Base-by-base conservation (phyloP, 2,888 invertebrate genomes). In the Ochropacha duplaris region DNA sequence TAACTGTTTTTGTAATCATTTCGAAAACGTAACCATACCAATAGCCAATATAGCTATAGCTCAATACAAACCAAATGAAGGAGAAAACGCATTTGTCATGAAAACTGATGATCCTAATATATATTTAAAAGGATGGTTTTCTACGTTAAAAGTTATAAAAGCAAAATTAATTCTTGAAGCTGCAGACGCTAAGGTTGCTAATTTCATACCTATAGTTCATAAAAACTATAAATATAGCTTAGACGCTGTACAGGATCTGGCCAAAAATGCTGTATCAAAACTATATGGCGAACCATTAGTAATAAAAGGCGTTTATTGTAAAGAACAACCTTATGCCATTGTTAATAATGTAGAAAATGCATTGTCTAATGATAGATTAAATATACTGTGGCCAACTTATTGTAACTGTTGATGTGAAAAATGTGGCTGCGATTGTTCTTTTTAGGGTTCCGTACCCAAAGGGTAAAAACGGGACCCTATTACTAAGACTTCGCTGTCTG, bases 161-260 rank as follows among this genome's bases (percentile, higher is more conserved):
- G 67, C 62, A 0, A 69, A 68, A 62, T 5, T 76, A 0, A 59
- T 61, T 24, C 12, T 76, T 0, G 73, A 69, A 57, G 58, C 61
- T 1, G 59, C 58, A 22, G 64, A 71, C 22, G 9, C 58, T 3
- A 39, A 59, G 3, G 66, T 69, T 0, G 62, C 55, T 0, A 76
- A 76, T 50, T 74, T 76, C 1, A 62, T 73, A 55, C 73, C 75
- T 0, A 22, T 76, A 6, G 57, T 72, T 0, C 60, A 63, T 5
- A 54, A 61, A 50, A 36, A 62, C 9, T 9, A 54, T 4, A 26
- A 60, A 11, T 60, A 59, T 49, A 63, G 68, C 52, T 26, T 54
- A 1, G 19, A 61, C 8, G 52, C 54, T 24, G 61, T 73, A 16
- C 58, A 64, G 4, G 56, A 62, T 1, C 54, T 66, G 19, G 61